phyloP scores from a whole-genome alignment of 1,140 invertebrate genomes.

The Calycopis cecrops region DNA sequence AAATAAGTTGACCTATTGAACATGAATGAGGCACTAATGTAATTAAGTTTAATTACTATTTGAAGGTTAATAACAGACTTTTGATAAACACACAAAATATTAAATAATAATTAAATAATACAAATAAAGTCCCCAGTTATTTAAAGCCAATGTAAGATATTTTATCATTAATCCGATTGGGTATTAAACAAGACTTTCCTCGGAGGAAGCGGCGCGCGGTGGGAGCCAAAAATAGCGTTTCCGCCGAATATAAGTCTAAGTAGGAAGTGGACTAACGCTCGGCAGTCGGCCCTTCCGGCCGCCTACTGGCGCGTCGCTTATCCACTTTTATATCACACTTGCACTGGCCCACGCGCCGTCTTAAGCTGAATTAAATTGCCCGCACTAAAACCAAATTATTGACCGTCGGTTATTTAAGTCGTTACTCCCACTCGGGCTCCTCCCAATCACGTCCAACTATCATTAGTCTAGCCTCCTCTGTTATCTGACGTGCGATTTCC shows the following conservation, averaged over 20 bases:
- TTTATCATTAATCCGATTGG: too few relatives aligned
- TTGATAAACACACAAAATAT: too few relatives aligned
- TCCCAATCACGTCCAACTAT: constrained; percentile 18
- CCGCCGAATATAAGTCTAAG: constrained; percentile 60
- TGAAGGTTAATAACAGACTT: too few relatives aligned
- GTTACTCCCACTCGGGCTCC: constrained; percentile 18
- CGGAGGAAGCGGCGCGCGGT: constrained; percentile 60
- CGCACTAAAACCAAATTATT: constrained; percentile 55
- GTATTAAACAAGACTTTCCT: constrained; percentile 59
- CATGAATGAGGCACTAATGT: too few relatives aligned
- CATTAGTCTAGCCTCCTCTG: constrained; percentile 16
- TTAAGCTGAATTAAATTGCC: constrained; percentile 70
- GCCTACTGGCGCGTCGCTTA: constrained; percentile 66
- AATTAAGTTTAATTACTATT: too few relatives aligned
- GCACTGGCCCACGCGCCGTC: constrained; percentile 57
- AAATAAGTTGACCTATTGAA: too few relatives aligned
- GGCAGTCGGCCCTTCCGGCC: constrained; percentile 59
- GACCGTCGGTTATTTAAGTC: constrained; percentile 45
- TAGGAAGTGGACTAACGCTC: constrained; percentile 66
- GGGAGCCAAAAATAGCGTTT: constrained; percentile 72
- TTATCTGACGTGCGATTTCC: constrained; percentile 3
- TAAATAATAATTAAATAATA: too few relatives aligned
- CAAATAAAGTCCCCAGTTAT: too few relatives aligned
- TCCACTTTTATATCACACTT: constrained; percentile 67
- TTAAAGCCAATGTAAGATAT: too few relatives aligned